A percentile compares a stretch with the other conserved stretches of the same genome.
Conservation (phyloP, 2,888 invertebrate genomes). For the Acanthoscelides obtectus region DNA sequence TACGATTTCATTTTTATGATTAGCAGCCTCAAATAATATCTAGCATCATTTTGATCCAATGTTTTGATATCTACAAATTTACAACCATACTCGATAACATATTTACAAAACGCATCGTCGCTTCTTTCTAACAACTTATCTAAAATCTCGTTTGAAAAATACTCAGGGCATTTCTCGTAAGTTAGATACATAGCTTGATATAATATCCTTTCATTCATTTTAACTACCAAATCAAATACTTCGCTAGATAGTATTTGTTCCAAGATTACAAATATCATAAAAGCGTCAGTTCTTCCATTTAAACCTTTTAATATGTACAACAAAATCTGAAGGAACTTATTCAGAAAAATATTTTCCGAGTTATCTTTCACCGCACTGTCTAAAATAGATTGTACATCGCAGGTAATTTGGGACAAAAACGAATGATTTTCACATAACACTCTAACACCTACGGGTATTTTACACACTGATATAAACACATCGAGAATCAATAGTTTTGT, state of each 20-base stretch:
- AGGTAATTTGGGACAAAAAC: slow-evolving; percentile 64
- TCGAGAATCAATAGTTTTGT: slow-evolving; percentile 63
- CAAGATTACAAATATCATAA: slow-evolving; percentile 17
- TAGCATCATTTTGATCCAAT: slow-evolving; percentile 13
- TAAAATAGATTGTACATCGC: slow-evolving; percentile 30
- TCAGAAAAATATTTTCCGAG: slow-evolving; percentile 11
- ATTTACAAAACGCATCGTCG: slow-evolving; percentile 38
- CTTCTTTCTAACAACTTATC: slow-evolving; percentile 31
- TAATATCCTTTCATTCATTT: slow-evolving; percentile 7
- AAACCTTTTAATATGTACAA: slow-evolving; percentile 26
- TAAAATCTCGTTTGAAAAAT: slow-evolving; percentile 14
- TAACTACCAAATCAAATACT: slow-evolving; percentile 12
- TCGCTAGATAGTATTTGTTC: slow-evolving; percentile 15
- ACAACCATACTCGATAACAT: slow-evolving; percentile 40
- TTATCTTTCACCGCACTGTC: slow-evolving; percentile 6
- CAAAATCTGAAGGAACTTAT: slow-evolving; percentile 25
- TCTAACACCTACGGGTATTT: slow-evolving; percentile 60
- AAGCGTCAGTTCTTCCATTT: slow-evolving; percentile 13
- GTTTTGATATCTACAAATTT: slow-evolving; percentile 25
- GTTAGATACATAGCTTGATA: slow-evolving; percentile 21
- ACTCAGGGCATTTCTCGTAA: slow-evolving; percentile 8
- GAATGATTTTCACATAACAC: slow-evolving; percentile 65
- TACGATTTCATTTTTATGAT: slow-evolving; percentile 9
- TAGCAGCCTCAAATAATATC: slow-evolving; percentile 22
- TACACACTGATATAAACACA: slow-evolving; percentile 58